Percentiles rank a stretch among this genome's conserved stretches.
Evolutionary conservation across 1,140 invertebrate genomes (phyloP).

Genomic region (Drosophila sp.): DNA sequence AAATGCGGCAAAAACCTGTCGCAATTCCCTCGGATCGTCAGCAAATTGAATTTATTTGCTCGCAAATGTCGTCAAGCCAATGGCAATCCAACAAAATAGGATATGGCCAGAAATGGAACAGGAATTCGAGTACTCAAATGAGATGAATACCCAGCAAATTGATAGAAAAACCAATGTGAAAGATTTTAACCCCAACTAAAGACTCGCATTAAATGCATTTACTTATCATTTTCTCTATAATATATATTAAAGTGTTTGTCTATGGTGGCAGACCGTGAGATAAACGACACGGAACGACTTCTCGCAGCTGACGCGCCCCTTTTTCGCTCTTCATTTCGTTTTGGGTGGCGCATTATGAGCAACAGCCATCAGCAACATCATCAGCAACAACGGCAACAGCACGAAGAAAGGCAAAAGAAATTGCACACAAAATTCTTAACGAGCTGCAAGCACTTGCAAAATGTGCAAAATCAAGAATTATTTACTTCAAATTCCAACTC

Average conservation of each 20-base stretch:
- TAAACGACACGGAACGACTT: slow-evolving; percentile 81
- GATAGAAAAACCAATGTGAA: too few relatives aligned
- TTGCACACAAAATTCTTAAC: slow-evolving; percentile 76
- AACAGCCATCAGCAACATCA: slow-evolving; percentile 51
- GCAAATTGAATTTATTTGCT: slow-evolving; percentile 81
- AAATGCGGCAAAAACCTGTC: slow-evolving; percentile 81
- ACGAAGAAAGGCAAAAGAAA: slow-evolving; percentile 46
- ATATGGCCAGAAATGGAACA: slow-evolving; percentile 26
- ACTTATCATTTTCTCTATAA: slow-evolving; percentile 27
- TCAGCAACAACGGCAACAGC: slow-evolving; percentile 36
- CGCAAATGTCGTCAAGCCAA: slow-evolving; percentile 55
- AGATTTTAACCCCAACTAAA: background rate
- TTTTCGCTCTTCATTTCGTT: slow-evolving; percentile 35
- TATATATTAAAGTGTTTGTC: slow-evolving; percentile 10
- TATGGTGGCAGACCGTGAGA: slow-evolving; percentile 46
- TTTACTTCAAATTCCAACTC: slow-evolving; percentile 79
- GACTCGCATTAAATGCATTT: slow-evolving; percentile 26
- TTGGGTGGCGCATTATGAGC: slow-evolving; percentile 62
- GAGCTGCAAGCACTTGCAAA: slow-evolving; percentile 75
- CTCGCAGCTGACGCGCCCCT: slow-evolving; percentile 59
- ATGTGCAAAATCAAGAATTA: slow-evolving; percentile 67
- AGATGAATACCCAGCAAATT: slow-evolving; percentile 31
- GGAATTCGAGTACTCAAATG: slow-evolving; percentile 39
- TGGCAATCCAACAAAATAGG: background rate
- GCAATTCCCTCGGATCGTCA: slow-evolving; percentile 62